Evolutionary conservation across 2,797 vertebrate species (phyloP), one percentile per base, ranked within the genome.

Genomic region (Ceyx erithaca): DNA sequence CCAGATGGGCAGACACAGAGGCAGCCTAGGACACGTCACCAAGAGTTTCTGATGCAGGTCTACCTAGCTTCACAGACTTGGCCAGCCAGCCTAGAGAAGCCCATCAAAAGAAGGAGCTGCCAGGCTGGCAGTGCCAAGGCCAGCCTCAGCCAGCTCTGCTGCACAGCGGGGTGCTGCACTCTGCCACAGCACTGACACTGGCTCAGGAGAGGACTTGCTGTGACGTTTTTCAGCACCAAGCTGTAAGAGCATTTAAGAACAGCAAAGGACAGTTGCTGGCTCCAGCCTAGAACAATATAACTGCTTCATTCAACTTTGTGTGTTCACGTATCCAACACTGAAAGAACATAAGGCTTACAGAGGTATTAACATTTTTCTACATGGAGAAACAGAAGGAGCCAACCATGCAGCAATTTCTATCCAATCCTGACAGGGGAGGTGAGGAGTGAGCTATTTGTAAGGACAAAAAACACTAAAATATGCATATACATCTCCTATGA

Each of bases 191-290:
- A 61, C 58, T 45, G 43, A 68, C 37, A 23, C n/a, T 26, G 14
- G 12, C 2, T 33, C 68, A 80, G 76, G 85, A 85, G 30, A 15
- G 13, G 49, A 71, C 37, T 22, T 21, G 15, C 26, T 75, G 5
- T 14, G 40, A 28, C 64, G 18, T 48, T 79, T 66, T 58, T 35
- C 80, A 86, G 63, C 55, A 64, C 9, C 3, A 85, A 84, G 26
- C 12, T 80, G 70, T 33, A 55, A 81, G 41, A 70, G 35, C 26
- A 45, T 58, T 76, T 67, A 69, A 63, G 61, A 90, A 23, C 57
- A 92, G 84, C 51, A 45, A 45, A 70, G 78, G 85, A 35, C 77
- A 93, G 51, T 12, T 78, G 59, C 25, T 77, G 52, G 61, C 57
- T 89, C 45, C 72, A 89, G 30, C 8, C 69, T 78, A 80, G 91